Evolutionary conservation across 2,888 invertebrate genomes (phyloP).

Genomic region (Mythimna albipuncta): DNA sequence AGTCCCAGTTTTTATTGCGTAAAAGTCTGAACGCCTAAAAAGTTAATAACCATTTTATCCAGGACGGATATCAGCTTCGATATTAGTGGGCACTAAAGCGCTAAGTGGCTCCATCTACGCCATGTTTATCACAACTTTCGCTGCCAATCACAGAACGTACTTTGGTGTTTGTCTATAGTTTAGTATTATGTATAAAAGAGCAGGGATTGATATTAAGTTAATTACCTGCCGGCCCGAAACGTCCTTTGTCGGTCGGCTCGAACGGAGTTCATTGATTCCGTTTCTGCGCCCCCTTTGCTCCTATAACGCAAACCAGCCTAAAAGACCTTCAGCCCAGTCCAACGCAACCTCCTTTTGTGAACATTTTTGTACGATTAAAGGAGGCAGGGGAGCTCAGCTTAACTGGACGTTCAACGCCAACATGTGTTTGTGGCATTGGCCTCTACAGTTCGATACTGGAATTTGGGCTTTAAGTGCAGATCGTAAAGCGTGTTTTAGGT

Average conservation of each 20-base stretch:
- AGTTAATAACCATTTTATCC: conserved; percentile 37
- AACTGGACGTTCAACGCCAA: conserved; percentile 77
- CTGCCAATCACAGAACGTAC: conserved; percentile 43
- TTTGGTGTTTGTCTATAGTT: conserved; percentile 59
- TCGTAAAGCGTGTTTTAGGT: conserved; percentile 54
- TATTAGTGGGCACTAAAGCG: conserved; percentile 20
- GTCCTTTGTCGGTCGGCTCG: conserved; percentile 88
- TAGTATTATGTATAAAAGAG: conserved; percentile 76
- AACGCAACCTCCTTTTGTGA: conserved; percentile 53
- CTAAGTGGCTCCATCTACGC: conserved; percentile 24
- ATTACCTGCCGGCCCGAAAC: conserved; percentile 88
- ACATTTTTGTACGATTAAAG: conserved; percentile 41
- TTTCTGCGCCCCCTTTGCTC: conserved; percentile 85
- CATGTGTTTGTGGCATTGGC: conserved; percentile 89
- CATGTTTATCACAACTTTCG: conserved; percentile 45
- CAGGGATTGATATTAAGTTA: conserved; percentile 87
- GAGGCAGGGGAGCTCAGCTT: conserved; percentile 73
- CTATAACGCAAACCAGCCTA: conserved; percentile 75
- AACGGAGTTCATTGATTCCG: conserved; percentile 89
- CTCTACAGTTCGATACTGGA: conserved; percentile 73
- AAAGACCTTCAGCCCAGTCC: conserved; percentile 68
- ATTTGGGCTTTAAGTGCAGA: conserved; percentile 70
- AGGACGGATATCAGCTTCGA: conserved; percentile 23
- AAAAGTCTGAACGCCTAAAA: conserved; percentile 32
- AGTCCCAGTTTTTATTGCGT: conserved; percentile 50